phyloP scores from a whole-genome alignment of 2,888 invertebrate genomes.

The Eutolmus rufibarbis region DNA sequence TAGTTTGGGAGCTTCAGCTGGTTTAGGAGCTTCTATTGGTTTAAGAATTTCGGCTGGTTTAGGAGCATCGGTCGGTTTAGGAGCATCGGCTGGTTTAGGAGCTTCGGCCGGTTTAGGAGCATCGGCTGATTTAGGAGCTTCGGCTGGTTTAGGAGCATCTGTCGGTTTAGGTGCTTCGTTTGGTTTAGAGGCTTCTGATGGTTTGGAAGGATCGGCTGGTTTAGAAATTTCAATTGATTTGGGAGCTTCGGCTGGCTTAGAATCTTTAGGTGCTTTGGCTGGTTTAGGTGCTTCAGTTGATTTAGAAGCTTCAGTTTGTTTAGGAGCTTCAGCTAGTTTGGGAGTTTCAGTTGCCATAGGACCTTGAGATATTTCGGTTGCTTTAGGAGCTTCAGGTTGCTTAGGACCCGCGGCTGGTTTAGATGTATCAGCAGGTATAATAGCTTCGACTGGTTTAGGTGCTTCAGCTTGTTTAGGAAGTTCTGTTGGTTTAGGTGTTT shows the following conservation, averaged over 20 bases:
- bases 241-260: not conserved
- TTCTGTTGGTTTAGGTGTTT: conserved; percentile 38
- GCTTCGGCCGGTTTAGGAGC: not conserved
- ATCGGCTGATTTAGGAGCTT: not conserved
- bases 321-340: conserved; percentile 73
- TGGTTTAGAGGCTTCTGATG: conserved; percentile 76
- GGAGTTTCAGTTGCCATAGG: conserved; percentile 81
- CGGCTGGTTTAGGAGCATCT: conserved; percentile 68
- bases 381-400: conserved; percentile 77
- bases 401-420: conserved; percentile 73
- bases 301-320: conserved; percentile 71
- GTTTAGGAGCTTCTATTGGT: conserved; percentile 70
- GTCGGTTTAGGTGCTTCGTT: conserved; percentile 77
- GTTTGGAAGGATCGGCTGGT: conserved; percentile 81
- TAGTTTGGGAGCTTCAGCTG: conserved; percentile 42
- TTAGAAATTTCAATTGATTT: conserved; percentile 56
- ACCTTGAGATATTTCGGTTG: conserved; percentile 88
- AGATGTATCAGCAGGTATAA: conserved; percentile 57
- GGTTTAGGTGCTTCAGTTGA: not conserved
- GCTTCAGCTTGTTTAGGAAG: not conserved
- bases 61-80: too few relatives aligned
- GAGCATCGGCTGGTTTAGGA: too few relatives aligned
- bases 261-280: conserved; percentile 62
- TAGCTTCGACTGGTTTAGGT: not conserved
- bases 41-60: too few relatives aligned